Evolutionary conservation across 2,888 invertebrate species (phyloP).

Genomic region (Latrodectus hesperus): DNA sequence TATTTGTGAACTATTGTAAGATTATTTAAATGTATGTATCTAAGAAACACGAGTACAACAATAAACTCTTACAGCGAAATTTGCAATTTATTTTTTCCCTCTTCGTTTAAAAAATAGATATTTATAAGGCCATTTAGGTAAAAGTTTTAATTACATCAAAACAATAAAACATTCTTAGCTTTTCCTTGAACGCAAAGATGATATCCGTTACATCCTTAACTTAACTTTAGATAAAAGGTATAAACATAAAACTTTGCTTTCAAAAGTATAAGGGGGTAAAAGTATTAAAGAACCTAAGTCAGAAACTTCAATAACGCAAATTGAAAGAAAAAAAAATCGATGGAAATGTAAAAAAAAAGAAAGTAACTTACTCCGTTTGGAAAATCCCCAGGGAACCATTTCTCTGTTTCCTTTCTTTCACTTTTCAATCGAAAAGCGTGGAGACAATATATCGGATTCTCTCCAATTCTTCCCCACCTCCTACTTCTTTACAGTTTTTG

Average conservation of each 20-base stretch:
- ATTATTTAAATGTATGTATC: too few relatives aligned
- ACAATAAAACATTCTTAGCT: too few relatives aligned
- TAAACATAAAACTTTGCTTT: neutral
- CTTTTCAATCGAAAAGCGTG: slow-evolving; percentile 22
- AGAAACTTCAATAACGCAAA: slow-evolving; percentile 56
- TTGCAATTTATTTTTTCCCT: too few relatives aligned
- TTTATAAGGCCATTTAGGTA: too few relatives aligned
- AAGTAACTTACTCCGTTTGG: slow-evolving; percentile 26
- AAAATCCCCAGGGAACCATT: slow-evolving; percentile 43
- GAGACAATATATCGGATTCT: slow-evolving; percentile 35
- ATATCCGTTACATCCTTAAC: neutral
- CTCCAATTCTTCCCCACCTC: neutral
- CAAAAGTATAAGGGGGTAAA: neutral
- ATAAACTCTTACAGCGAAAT: too few relatives aligned
- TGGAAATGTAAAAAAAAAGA: slow-evolving; percentile 31
- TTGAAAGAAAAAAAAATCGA: slow-evolving; percentile 56
- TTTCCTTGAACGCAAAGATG: neutral
- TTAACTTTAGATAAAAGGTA: neutral
- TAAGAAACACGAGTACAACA: too few relatives aligned
- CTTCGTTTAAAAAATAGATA: too few relatives aligned
- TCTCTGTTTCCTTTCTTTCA: slow-evolving; percentile 14
- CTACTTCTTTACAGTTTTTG: slow-evolving; percentile 19
- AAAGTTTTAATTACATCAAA: too few relatives aligned
- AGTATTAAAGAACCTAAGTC: slow-evolving; percentile 29
- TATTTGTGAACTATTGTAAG: too few relatives aligned